Evolutionary conservation across 2,113 vertebrate genomes (phyloP).

Genomic region (Grus americana): DNA sequence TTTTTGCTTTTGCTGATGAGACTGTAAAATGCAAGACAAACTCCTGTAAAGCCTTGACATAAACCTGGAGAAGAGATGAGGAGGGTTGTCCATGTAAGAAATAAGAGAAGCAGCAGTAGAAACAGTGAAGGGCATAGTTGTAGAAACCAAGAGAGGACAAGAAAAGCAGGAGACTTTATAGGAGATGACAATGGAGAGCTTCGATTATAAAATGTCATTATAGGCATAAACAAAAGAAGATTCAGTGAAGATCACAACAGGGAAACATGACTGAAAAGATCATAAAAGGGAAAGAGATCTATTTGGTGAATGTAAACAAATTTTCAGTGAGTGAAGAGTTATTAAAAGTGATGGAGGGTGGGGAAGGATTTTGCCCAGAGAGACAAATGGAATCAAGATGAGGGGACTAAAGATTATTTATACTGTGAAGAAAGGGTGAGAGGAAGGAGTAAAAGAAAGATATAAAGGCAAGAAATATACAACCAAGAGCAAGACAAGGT

Average conservation of each 20-base stretch:
- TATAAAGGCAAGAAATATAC: background rate
- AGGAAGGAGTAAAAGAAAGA: background rate
- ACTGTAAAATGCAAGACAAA: background rate
- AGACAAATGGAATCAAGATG: background rate
- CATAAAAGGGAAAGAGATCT: background rate
- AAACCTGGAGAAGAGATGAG: background rate
- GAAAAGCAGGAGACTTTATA: background rate
- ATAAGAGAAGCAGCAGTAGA: background rate
- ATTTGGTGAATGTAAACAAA: background rate
- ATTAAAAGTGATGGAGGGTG: background rate
- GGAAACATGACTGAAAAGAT: background rate
- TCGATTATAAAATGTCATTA: background rate
- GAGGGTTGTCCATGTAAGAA: background rate
- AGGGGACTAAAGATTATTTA: background rate
- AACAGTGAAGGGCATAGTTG: background rate
- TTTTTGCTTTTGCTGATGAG: background rate
- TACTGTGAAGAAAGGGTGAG: background rate
- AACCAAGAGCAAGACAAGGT: background rate
- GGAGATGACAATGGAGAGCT: background rate
- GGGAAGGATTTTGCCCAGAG: background rate
- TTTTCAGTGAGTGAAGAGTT: background rate
- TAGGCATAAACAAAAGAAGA: background rate
- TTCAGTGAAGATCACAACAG: background rate
- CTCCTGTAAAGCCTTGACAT: background rate
- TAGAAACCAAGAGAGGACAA: background rate